These are phyloP conservation scores for Tinamus major DNA, from an alignment of 2,797 vertebrate species.

Conservation along the genomic window DNA sequence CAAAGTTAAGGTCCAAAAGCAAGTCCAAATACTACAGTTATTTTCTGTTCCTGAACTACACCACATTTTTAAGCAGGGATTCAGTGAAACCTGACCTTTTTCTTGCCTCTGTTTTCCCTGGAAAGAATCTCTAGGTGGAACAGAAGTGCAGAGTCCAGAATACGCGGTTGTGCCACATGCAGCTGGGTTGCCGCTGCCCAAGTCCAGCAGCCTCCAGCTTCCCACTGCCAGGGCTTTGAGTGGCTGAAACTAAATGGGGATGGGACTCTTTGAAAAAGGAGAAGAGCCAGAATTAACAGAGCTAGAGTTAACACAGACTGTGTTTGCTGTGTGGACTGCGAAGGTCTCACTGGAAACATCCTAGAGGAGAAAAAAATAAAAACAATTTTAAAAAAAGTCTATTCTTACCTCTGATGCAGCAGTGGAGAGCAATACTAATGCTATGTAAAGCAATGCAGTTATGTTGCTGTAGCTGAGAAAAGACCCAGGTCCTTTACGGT, in stretches of 20 bases:
- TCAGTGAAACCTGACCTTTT: background rate
- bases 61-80: background rate
- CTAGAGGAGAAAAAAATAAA: background rate
- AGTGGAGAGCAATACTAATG: background rate
- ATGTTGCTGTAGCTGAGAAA: background rate
- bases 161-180: background rate
- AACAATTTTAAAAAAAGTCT: background rate
- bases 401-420: background rate
- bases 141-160: background rate
- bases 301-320: background rate
- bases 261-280: background rate
- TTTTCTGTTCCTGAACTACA: background rate
- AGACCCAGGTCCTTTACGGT: background rate
- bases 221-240: background rate
- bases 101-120: background rate
- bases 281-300: background rate
- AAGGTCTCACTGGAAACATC: background rate
- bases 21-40: background rate
- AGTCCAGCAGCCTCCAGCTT: background rate
- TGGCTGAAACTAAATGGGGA: background rate
- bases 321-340: background rate
- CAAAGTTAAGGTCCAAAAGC: background rate
- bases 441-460: background rate
- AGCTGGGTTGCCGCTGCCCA: background rate
- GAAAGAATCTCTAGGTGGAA: background rate